These are phyloP conservation scores for Paralichthys olivaceus DNA, from an alignment of 2,113 vertebrate species.

Conservation along the genomic window DNA sequence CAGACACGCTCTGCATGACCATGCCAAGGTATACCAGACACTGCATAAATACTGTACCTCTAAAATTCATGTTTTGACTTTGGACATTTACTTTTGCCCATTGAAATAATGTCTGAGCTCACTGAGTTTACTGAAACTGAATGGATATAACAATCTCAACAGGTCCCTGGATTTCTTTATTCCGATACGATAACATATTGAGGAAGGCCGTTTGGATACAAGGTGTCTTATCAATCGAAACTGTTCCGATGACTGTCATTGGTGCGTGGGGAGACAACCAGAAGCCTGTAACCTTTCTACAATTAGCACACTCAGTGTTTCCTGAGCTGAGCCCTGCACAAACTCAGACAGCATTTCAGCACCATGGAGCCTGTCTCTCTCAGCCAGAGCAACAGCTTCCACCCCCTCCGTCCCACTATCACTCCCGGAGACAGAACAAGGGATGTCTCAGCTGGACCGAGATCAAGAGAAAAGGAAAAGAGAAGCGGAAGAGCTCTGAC, in stretches of 20 bases:
- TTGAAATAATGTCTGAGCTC: conserved; percentile 33
- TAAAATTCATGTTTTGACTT: conserved; percentile 41
- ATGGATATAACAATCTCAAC: conserved; percentile 16
- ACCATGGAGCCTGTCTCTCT: conserved; percentile 51
- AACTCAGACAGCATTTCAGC: conserved; percentile 76
- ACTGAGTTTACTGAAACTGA: conserved; percentile 22
- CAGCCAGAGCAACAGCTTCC: conserved; percentile 27
- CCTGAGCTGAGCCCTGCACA: conserved; percentile 60
- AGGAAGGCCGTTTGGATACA: conserved; percentile 34
- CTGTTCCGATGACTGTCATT: conserved; percentile 47
- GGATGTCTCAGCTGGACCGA: conserved; percentile 62
- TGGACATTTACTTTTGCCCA: background rate
- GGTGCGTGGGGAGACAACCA: conserved; percentile 59
- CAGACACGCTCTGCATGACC: conserved; percentile 16
- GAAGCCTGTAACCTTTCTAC: conserved; percentile 56
- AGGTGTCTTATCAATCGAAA: conserved; percentile 49
- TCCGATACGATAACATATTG: conserved; percentile 37
- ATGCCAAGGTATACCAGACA: conserved; percentile 32
- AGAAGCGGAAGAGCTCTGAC: conserved; percentile 52
- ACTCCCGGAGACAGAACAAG: conserved; percentile 63
- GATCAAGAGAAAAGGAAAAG: conserved; percentile 59
- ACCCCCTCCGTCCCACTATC: conserved; percentile 59
- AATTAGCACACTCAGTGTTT: conserved; percentile 59
- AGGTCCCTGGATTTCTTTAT: conserved; percentile 39
- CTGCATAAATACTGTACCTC: conserved; percentile 8